Percentiles rank a stretch among this genome's conserved stretches.
Conservation (phyloP, 2,113 vertebrate species). For the Ploceus nigricollis region DNA sequence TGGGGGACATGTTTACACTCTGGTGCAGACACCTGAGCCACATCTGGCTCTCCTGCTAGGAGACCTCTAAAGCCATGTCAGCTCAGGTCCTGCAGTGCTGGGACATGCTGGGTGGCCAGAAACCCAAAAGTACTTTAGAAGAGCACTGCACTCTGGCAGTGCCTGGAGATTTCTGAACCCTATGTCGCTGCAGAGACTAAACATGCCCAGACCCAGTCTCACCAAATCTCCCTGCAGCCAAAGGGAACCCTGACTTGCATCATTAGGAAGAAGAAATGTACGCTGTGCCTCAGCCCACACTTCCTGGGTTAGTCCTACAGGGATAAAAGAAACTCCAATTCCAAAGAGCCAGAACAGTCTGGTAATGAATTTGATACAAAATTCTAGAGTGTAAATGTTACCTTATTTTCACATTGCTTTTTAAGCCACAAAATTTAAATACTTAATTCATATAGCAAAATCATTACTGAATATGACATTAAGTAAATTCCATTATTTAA, state of each 20-base stretch:
- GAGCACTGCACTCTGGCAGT: accelerated
- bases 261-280: background rate
- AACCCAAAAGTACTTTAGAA: accelerated
- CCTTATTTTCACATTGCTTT: background rate
- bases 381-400: background rate
- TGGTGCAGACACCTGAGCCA: background rate
- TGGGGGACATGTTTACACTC: background rate
- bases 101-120: background rate
- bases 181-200: background rate
- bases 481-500: background rate
- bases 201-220: background rate
- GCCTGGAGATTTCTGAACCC: background rate
- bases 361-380: background rate
- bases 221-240: background rate
- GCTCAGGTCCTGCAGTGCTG: background rate
- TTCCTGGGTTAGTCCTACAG: background rate
- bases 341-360: background rate
- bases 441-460: background rate
- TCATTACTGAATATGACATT: background rate
- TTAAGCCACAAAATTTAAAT: background rate
- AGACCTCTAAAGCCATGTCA: background rate
- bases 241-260: background rate
- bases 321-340: background rate
- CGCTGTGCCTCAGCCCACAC: accelerated
- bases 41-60: background rate